These are phyloP conservation scores for Sarcophilus harrisii DNA, from an alignment of 2,797 vertebrate genomes.

Conservation along the genomic window DNA sequence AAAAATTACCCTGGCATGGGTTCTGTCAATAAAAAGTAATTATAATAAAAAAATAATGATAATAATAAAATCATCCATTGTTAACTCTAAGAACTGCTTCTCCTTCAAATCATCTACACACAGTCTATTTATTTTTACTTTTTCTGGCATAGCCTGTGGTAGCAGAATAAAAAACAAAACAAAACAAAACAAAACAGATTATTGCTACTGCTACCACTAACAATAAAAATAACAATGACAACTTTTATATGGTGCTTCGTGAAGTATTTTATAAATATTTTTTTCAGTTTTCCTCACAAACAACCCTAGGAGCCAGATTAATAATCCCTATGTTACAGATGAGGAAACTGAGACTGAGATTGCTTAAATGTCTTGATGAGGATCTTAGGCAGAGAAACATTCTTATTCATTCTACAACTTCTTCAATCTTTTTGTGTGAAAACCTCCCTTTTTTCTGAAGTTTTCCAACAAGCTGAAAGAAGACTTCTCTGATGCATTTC, in stretches of 20 bases:
- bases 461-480: background rate
- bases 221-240: background rate
- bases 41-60: too few relatives aligned
- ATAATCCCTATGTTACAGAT: background rate
- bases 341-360: background rate
- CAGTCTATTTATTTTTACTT: too few relatives aligned
- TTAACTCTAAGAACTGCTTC: slow-evolving; percentile 6
- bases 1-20: too few relatives aligned
- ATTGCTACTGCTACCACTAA: background rate
- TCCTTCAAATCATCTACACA: background rate
- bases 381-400: background rate
- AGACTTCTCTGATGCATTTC: background rate
- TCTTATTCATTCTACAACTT: background rate
- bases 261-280: background rate
- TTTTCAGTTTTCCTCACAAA: background rate
- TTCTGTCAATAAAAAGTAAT: too few relatives aligned
- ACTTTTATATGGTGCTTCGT: too few relatives aligned
- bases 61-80: slow-evolving; percentile 29
- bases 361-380: background rate
- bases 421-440: background rate
- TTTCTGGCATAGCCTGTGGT: too few relatives aligned
- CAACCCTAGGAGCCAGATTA: background rate
- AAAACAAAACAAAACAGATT: background rate
- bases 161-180: background rate
- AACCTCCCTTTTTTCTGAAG: background rate